These are phyloP conservation scores for Acropternis orthonyx DNA, from an alignment of 2,797 vertebrate species.

Conservation along the genomic window DNA sequence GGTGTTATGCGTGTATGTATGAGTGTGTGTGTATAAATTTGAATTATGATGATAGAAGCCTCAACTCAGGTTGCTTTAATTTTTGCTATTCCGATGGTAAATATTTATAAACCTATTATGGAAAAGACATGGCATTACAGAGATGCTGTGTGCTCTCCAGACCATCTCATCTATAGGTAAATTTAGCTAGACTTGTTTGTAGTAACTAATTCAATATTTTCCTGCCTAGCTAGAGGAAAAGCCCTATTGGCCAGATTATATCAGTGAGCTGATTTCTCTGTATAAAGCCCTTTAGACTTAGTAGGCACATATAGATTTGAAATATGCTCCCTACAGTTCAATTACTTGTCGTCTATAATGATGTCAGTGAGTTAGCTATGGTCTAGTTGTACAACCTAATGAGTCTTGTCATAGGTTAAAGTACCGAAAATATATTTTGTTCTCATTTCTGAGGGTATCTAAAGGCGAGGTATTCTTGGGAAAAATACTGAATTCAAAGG, in stretches of 20 bases:
- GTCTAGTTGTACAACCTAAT: conserved; percentile 10
- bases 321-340: conserved; percentile 31
- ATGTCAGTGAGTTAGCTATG: neutral
- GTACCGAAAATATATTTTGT: conserved; percentile 7
- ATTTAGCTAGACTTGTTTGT: conserved; percentile 30
- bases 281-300: neutral
- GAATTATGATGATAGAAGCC: conserved; percentile 31
- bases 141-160: conserved; percentile 1
- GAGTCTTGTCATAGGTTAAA: neutral
- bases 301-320: neutral
- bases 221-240: conserved; percentile 10
- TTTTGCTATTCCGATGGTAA: conserved; percentile 48
- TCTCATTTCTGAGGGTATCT: neutral
- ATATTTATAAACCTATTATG: conserved; percentile 62
- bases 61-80: conserved; percentile 22
- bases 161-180: neutral
- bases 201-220: conserved; percentile 50
- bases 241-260: conserved; percentile 2
- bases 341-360: conserved; percentile 23
- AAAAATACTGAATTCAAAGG: neutral
- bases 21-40: neutral
- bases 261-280: conserved; percentile 2
- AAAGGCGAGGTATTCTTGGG: neutral
- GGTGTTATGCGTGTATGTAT: neutral
- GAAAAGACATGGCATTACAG: conserved; percentile 15